Evolutionary conservation across 2,888 invertebrate species (phyloP), one percentile per base, ranked within the genome.

Genomic region (Lasioglossum villosulum): DNA sequence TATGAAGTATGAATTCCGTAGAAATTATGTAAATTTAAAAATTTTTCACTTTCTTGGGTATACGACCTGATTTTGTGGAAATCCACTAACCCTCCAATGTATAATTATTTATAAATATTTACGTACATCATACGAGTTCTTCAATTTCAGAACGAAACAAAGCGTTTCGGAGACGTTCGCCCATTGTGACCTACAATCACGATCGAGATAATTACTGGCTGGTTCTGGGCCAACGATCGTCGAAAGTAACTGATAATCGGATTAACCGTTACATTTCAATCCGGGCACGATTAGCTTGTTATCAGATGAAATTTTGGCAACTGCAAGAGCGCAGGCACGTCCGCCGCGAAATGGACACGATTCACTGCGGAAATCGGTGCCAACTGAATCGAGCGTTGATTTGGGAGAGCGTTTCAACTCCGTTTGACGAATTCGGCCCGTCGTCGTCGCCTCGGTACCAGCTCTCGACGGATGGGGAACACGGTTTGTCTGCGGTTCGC

Each of bases 401-500:
- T 66, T 34, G 34, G 34, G 19, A 19, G 6, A 45, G 4, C 16
- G 66, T 34, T 66, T 66, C 66, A 34, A 34, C 66, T 14, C 66
- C 30, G 30, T 59, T 59, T 27, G 59, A 59, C 59, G 27, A 4
- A 59, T 12, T 27, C 59, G n/a, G 27, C 4, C 5, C 16, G 27
- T 27, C 59, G 27, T 10, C 59, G 59, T 4, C 59, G 59, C 27
- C 5, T 27, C 27, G 27, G 27, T 5, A 6, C 14, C 1, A 14
- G 27, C 59, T 27, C 14, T 14, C 27, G 23, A 52, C 59, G 59
- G 27, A 59, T 30, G 10, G 59, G 27, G 27, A 59, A 59, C 27
- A 59, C 66, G 66, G 66, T 34, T 66, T 34, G 66, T 19, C 66
- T 66, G 66, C 66, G 34, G 66, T 66, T 30, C 66, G 30, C 66